These are phyloP conservation scores for Trididemnum clinides DNA, from an alignment of 23 tunicate genomes.

Conservation along the genomic window DNA sequence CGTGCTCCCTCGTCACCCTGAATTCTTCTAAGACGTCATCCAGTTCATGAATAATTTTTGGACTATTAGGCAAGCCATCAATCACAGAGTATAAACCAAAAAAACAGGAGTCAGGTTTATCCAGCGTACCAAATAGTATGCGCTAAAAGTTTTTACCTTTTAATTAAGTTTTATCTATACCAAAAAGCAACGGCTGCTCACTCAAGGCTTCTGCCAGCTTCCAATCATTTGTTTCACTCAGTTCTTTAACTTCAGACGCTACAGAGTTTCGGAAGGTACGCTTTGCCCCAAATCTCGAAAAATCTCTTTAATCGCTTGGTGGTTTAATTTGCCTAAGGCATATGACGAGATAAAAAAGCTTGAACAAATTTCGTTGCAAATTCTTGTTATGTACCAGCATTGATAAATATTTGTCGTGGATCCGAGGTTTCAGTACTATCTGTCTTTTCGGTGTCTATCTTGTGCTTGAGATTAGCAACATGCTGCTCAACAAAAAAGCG, in stretches of 20 bases:
- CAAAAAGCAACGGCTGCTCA: too few relatives aligned
- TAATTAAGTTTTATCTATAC: too few relatives aligned
- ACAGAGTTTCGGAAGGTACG: too few relatives aligned
- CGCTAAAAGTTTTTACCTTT: conserved; percentile 20
- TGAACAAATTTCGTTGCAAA: conserved; percentile 30
- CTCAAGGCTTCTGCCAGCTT: too few relatives aligned
- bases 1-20: conserved; percentile 5
- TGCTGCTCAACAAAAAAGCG: conserved; percentile 28
- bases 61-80: conserved; percentile 29
- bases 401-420: conserved; percentile 9
- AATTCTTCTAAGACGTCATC: too few relatives aligned
- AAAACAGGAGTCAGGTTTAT: conserved; percentile 2
- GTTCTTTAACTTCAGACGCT: background rate
- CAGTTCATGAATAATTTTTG: conserved; percentile 14
- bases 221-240: too few relatives aligned
- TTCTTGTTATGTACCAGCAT: background rate
- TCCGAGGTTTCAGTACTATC: background rate
- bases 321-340: conserved; percentile 9
- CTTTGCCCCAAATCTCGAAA: too few relatives aligned
- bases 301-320: background rate
- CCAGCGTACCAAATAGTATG: conserved; percentile 23
- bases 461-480: conserved; percentile 15
- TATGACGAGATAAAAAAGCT: conserved; percentile 11
- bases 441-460: conserved; percentile 7
- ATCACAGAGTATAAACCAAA: conserved; percentile 2